phyloP scores from a whole-genome alignment of 2,888 invertebrate species.

The Pilophorus perplexus region DNA sequence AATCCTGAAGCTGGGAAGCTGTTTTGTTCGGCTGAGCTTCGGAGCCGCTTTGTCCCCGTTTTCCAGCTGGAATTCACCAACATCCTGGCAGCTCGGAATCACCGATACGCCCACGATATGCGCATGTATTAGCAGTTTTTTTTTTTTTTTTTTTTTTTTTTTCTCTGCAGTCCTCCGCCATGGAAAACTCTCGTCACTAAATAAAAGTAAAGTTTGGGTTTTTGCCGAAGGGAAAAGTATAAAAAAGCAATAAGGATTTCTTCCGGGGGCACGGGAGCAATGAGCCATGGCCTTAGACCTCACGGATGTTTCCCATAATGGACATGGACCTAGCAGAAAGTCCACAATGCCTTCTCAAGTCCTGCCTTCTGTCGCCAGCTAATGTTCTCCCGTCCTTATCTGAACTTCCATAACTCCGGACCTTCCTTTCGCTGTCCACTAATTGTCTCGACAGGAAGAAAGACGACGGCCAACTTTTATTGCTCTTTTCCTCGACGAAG shows the following conservation, averaged over 20 bases:
- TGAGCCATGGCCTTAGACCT: slow-evolving; percentile 37
- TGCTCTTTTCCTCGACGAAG: neutral
- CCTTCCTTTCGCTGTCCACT: slow-evolving; percentile 9
- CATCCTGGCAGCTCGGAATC: slow-evolving; percentile 15
- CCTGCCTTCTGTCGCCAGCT: slow-evolving; percentile 21
- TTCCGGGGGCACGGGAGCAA: slow-evolving; percentile 11
- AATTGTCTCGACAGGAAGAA: slow-evolving; percentile 7
- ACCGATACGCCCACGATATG: slow-evolving; percentile 33
- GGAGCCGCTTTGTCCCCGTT: slow-evolving; percentile 31
- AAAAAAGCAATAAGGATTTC: slow-evolving; percentile 36
- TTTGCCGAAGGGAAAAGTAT: slow-evolving; percentile 23
- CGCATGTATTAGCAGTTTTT: slow-evolving; percentile 36
- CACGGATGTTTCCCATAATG: neutral
- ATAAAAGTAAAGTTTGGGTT: slow-evolving; percentile 28
- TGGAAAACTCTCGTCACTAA: slow-evolving; percentile 15
- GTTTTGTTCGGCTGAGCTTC: slow-evolving; percentile 24
- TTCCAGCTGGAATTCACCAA: neutral
- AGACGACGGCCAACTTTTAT: slow-evolving; percentile 1
- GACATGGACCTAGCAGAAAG: too few species aligned
- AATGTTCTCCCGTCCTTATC: slow-evolving; percentile 25
- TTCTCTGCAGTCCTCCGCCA: too few species aligned
- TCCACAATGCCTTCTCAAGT: too few species aligned
- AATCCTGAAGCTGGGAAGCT: neutral
- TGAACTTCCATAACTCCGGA: slow-evolving; percentile 23
- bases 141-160: too few species aligned